A percentile compares a stretch with the other conserved stretches of the same genome.
Evolutionary conservation across 2,888 invertebrate species (phyloP).

Genomic region (Drosophila atripex): DNA sequence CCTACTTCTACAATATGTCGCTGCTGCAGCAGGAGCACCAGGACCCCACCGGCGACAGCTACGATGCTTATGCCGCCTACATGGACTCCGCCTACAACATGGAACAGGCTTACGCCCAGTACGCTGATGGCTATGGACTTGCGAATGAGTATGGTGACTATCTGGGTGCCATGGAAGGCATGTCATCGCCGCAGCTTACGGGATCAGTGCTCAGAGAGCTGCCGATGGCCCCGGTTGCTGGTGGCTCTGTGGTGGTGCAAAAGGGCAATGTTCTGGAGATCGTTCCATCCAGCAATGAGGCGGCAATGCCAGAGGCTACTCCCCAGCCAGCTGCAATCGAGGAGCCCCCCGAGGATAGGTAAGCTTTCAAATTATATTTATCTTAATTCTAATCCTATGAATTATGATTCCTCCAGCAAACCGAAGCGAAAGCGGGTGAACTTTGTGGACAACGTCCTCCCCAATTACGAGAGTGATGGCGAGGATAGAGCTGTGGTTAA

Average conservation of each 20-base stretch:
- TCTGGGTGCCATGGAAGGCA: conserved; percentile 5
- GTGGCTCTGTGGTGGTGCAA: conserved; percentile 78
- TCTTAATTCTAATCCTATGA: too few species aligned
- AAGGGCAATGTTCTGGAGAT: conserved; percentile 84
- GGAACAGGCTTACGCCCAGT: conserved; percentile 72
- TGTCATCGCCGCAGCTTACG: background rate
- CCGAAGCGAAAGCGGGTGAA: conserved; percentile 78
- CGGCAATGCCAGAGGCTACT: conserved; percentile 4
- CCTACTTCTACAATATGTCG: conserved; percentile 80
- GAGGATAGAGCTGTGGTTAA: conserved; percentile 78
- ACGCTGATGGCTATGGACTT: conserved; percentile 63
- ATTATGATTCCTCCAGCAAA: conserved; percentile 65
- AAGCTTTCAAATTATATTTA: background rate
- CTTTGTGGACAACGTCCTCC: conserved; percentile 80
- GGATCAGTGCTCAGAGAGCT: conserved; percentile 30
- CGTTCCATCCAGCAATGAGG: conserved; percentile 67
- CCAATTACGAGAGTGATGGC: conserved; percentile 80
- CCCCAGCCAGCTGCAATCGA: conserved; percentile 44
- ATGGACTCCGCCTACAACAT: conserved; percentile 66
- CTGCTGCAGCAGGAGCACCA: conserved; percentile 60
- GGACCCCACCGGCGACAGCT: conserved; percentile 62
- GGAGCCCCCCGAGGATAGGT: conserved; percentile 56
- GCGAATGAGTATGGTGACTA: conserved; percentile 15
- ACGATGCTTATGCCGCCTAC: conserved; percentile 69
- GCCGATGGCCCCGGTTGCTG: conserved; percentile 42